Percentiles rank a stretch among this genome's conserved stretches.
Conservation (phyloP, 2,888 invertebrate genomes). For the Dascillus cervinus region DNA sequence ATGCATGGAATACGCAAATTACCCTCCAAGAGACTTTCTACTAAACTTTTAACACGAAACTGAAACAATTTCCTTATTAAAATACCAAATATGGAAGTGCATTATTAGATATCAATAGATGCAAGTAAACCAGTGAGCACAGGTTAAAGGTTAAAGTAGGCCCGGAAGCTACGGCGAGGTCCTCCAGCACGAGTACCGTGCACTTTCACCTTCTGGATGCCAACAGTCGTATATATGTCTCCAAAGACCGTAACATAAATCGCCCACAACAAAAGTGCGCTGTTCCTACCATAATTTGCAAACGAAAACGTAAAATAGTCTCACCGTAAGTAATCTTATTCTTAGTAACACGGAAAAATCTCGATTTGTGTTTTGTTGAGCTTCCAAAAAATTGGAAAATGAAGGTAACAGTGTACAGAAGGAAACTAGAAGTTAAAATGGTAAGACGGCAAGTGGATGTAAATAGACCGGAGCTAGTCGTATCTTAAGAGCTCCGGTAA, state of each 20-base stretch:
- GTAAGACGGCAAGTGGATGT: too few species aligned
- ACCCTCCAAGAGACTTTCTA: too few species aligned
- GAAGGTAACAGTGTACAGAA: too few species aligned
- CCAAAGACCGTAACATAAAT: constrained; percentile 10
- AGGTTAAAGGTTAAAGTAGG: constrained; percentile 30
- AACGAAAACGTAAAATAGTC: too few species aligned
- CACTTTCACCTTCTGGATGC: constrained; percentile 24
- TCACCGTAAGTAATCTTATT: too few species aligned
- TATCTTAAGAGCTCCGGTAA: constrained; percentile 9
- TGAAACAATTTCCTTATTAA: constrained; percentile 27
- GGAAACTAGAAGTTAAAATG: too few species aligned
- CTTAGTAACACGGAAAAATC: too few species aligned
- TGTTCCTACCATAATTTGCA: too few species aligned
- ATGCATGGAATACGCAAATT: too few species aligned
- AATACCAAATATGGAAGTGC: constrained; percentile 26
- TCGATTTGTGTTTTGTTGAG: too few species aligned
- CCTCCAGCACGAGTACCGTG: constrained; percentile 23
- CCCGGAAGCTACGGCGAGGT: constrained; percentile 30
- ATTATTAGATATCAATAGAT: constrained; percentile 19
- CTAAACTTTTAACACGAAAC: too few species aligned
- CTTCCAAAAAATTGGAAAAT: too few species aligned
- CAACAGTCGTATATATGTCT: constrained; percentile 20
- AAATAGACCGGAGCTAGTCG: constrained; percentile 8
- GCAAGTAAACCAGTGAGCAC: constrained; percentile 25
- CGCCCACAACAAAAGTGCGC: not conserved